A percentile compares a stretch with the other conserved stretches of the same genome.
Evolutionary conservation across 2,888 invertebrate genomes (phyloP).

Genomic region (Eilema caniola): DNA sequence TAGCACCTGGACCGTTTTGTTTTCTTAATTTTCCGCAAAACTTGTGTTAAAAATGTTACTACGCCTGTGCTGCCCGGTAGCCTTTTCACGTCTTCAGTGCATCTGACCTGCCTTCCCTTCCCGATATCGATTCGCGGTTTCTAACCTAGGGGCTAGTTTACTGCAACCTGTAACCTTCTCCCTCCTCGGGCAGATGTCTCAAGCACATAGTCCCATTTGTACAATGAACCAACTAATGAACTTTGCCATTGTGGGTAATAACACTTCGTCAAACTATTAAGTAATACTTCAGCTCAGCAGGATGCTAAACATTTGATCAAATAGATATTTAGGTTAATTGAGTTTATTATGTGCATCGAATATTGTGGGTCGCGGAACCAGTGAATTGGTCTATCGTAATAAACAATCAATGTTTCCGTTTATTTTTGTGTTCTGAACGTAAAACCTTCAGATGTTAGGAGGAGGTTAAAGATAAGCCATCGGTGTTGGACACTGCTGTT

Average conservation of each 20-base stretch:
- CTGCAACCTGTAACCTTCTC: not conserved
- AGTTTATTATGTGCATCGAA: conserved; percentile 9
- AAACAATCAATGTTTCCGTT: conserved; percentile 18
- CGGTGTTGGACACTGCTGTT: not conserved
- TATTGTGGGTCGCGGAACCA: conserved; percentile 11
- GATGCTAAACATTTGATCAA: conserved; percentile 13
- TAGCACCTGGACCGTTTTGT: not conserved
- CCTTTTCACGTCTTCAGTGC: not conserved
- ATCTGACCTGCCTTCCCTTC: not conserved
- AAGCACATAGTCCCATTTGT: not conserved
- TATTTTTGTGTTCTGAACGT: conserved; percentile 2
- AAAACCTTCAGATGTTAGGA: not conserved
- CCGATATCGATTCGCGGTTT: not conserved
- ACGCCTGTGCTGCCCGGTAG: no score
- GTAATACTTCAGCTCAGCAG: not conserved
- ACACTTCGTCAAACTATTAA: conserved; percentile 1
- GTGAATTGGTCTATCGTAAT: conserved; percentile 1
- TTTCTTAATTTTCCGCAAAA: not conserved
- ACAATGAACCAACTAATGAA: conserved; percentile 4
- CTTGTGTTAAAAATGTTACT: not conserved
- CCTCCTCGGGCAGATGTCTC: not conserved
- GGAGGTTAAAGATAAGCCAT: not conserved
- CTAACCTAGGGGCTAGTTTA: not conserved
- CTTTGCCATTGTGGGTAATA: conserved; percentile 5
- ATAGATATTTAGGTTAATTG: conserved; percentile 19